Evolutionary conservation across 1,140 invertebrate genomes (phyloP).

Genomic region (Cryptotermes secundus): DNA sequence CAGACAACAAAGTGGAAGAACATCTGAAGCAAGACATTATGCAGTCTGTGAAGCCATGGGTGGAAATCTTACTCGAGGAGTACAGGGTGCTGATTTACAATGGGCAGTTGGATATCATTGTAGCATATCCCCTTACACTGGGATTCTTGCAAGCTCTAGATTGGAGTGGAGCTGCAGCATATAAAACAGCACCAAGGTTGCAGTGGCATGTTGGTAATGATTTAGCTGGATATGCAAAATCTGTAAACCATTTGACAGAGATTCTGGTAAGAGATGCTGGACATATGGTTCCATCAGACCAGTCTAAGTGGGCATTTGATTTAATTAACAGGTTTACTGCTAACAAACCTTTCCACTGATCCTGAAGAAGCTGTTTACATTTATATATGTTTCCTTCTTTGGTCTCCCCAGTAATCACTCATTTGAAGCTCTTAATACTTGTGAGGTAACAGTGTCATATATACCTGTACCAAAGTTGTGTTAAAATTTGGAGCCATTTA

Average conservation of each 20-base stretch:
- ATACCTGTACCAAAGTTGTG: no score
- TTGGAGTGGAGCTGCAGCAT: slow-evolving; percentile 65
- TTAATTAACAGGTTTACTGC: slow-evolving; percentile 74
- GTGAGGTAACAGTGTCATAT: no score
- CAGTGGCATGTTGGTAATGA: slow-evolving; percentile 63
- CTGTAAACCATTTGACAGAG: slow-evolving; percentile 71
- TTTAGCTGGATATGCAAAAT: slow-evolving; percentile 75
- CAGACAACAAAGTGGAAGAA: slow-evolving; percentile 43
- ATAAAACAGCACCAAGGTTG: slow-evolving; percentile 42
- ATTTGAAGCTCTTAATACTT: no score
- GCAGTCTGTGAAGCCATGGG: slow-evolving; percentile 74
- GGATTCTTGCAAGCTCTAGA: slow-evolving; percentile 66
- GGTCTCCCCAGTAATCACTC: no score
- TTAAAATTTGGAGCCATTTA: no score
- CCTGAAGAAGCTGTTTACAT: neutral
- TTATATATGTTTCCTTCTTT: no score
- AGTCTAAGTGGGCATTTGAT: slow-evolving; percentile 74
- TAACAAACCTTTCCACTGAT: slow-evolving; percentile 38
- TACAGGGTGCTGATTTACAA: slow-evolving; percentile 77
- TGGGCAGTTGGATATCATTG: slow-evolving; percentile 83
- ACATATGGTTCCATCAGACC: slow-evolving; percentile 80
- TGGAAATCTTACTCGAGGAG: slow-evolving; percentile 65
- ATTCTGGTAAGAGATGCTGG: slow-evolving; percentile 80
- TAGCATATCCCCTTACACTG: slow-evolving; percentile 74
- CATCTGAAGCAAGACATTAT: slow-evolving; percentile 74